These are phyloP conservation scores for Serrognathus titanus DNA, from an alignment of 2,888 invertebrate species.

Conservation along the genomic window DNA sequence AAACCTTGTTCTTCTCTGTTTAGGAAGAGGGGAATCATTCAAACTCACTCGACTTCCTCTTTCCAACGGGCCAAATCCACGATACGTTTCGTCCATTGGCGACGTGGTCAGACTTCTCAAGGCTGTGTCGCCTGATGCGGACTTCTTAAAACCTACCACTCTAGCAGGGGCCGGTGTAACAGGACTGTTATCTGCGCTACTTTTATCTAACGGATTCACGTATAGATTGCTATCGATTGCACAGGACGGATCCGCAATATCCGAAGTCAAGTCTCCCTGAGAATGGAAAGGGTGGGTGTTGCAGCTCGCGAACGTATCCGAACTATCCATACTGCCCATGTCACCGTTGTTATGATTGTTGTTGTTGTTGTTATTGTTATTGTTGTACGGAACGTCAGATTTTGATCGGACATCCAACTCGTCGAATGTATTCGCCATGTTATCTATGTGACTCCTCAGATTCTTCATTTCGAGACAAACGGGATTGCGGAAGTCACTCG, in stretches of 20 bases:
- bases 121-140: constrained; percentile 74
- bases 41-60: constrained; percentile 58
- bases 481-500: constrained; percentile 79
- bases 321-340: constrained; percentile 66
- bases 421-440: constrained; percentile 27
- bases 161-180: constrained; percentile 46
- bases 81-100: constrained; percentile 56
- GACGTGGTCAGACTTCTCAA: constrained; percentile 63
- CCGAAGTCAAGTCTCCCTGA: constrained; percentile 58
- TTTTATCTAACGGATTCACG: constrained; percentile 80
- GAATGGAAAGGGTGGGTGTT: constrained; percentile 93
- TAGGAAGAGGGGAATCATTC: constrained; percentile 67
- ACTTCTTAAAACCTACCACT: constrained; percentile 65
- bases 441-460: constrained; percentile 53
- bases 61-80: constrained; percentile 49
- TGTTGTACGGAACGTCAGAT: constrained; percentile 19
- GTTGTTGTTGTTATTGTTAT: constrained; percentile 38
- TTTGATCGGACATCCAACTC: constrained; percentile 27
- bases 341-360: constrained; percentile 49
- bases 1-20: constrained; percentile 82
- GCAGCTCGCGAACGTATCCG: constrained; percentile 95
- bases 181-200: constrained; percentile 47
- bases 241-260: constrained; percentile 43
- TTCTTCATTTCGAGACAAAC: constrained; percentile 78
- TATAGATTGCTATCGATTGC: constrained; percentile 75